Conservation (phyloP, 2,113 vertebrate species). For the Myrmecophaga tridactyla region DNA sequence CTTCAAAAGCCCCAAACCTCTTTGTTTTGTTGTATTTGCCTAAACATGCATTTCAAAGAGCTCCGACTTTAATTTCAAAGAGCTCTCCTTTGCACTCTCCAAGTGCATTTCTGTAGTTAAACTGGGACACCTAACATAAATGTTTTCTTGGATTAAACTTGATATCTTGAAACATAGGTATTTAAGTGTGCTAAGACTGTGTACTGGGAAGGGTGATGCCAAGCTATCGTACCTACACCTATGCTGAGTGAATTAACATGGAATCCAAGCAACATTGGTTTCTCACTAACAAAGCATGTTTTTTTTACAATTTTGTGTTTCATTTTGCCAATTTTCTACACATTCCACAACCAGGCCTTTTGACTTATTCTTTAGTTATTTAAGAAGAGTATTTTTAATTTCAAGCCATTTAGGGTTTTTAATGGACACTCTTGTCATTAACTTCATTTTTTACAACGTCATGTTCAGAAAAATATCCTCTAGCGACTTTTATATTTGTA, state of each 20-base stretch:
- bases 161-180: not conserved
- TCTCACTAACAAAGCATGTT: not conserved
- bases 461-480: not conserved
- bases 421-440: not conserved
- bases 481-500: not conserved
- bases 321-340: not conserved
- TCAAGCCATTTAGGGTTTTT: not conserved
- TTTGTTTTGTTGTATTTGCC: constrained; percentile 18
- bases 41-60: constrained; percentile 17
- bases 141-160: not conserved
- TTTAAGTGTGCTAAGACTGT: rapidly evolving
- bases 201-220: not conserved
- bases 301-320: not conserved
- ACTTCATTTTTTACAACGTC: not conserved
- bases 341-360: not conserved
- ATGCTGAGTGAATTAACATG: rapidly evolving
- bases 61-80: not conserved
- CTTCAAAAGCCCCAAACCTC: constrained; percentile 45
- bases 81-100: not conserved
- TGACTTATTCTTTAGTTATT: not conserved
- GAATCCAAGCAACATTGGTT: rapidly evolving
- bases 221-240: too few relatives aligned
- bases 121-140: not conserved
- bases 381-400: not conserved
- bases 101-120: not conserved